These are phyloP conservation scores for Brachionus rotundiformis DNA, from an alignment of 1,140 invertebrate species.

Conservation along the genomic window DNA sequence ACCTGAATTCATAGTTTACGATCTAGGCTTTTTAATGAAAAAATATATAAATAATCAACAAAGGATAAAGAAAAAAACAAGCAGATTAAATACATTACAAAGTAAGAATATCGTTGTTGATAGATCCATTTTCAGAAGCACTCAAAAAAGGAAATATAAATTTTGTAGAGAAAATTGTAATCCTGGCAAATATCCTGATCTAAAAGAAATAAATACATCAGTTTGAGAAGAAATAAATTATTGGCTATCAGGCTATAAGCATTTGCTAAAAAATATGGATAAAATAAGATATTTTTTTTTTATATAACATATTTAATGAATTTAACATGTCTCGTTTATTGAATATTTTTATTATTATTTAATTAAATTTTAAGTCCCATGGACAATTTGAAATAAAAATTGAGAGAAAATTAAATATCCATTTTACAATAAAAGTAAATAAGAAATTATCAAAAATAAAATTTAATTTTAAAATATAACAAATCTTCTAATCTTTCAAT, in stretches of 20 bases:
- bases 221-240: conserved; percentile 3
- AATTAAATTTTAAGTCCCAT: no score
- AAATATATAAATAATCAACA: neutral
- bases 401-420: no score
- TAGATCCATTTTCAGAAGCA: neutral
- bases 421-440: no score
- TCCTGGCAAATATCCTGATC: neutral
- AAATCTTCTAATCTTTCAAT: no score
- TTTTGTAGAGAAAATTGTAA: conserved; percentile 8
- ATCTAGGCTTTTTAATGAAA: neutral
- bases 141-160: neutral
- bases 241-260: neutral
- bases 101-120: neutral
- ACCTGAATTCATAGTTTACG: neutral
- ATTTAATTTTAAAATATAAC: no score
- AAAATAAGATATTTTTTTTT: neutral
- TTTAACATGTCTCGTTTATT: neutral
- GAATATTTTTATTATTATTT: no score
- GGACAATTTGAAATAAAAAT: no score
- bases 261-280: neutral
- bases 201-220: neutral
- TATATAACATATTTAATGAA: neutral
- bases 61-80: neutral
- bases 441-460: no score
- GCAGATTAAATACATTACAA: neutral